Conservation (phyloP, 2,113 vertebrate genomes). For the Oenanthe melanoleuca region DNA sequence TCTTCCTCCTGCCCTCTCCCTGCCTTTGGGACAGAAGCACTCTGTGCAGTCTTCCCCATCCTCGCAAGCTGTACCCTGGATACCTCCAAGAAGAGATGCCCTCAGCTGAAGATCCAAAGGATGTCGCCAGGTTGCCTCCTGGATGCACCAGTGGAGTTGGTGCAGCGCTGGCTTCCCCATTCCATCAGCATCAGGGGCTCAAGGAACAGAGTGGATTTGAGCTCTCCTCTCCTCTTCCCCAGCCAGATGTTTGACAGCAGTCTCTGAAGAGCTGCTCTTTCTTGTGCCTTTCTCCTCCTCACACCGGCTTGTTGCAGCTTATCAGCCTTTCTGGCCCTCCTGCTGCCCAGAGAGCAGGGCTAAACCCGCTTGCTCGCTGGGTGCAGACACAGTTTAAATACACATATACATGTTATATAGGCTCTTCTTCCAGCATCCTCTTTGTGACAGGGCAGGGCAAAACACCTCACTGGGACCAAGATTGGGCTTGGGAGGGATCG, state of each 20-base stretch:
- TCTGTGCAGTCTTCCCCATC: conserved; percentile 62
- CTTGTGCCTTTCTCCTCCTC: conserved; percentile 78
- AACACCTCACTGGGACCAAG: neutral
- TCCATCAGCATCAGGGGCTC: conserved; percentile 58
- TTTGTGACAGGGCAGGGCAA: neutral
- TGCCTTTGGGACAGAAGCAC: conserved; percentile 66
- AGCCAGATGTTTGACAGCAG: conserved; percentile 67
- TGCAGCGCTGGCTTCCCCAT: conserved; percentile 61
- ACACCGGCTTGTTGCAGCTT: conserved; percentile 64
- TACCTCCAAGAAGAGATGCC: conserved; percentile 63
- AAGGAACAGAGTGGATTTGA: conserved; percentile 64
- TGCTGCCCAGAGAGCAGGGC: conserved; percentile 18
- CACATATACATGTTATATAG: neutral
- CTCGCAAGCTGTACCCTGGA: conserved; percentile 36
- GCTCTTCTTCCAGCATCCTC: conserved; percentile 36
- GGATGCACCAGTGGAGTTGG: conserved; percentile 63
- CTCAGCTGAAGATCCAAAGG: conserved; percentile 75
- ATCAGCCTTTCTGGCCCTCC: conserved; percentile 51
- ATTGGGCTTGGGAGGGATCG: neutral
- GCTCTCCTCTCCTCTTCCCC: conserved; percentile 45
- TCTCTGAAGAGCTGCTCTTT: conserved; percentile 69
- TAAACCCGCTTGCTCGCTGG: conserved; percentile 7
- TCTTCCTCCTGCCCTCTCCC: neutral
- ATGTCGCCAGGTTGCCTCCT: conserved; percentile 67
- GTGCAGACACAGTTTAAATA: conserved; percentile 45